Evolutionary conservation across 2,113 vertebrate species (phyloP), one percentile per base, ranked within the genome.

Genomic region (Martes martes): DNA sequence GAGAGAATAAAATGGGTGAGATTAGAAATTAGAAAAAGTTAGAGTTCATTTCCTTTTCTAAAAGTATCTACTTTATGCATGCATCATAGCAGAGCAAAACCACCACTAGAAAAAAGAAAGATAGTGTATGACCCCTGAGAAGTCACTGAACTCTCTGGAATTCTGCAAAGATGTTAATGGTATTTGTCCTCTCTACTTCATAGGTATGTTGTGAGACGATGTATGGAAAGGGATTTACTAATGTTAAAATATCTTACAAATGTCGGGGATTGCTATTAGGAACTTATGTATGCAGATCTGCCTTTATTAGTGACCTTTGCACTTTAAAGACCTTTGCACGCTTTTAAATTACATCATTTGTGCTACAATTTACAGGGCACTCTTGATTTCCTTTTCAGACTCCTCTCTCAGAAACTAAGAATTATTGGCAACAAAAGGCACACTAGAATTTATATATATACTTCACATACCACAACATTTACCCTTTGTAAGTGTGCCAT

Each of bases 1-100:
- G 69, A 87, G 23, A 80, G 93, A 86, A 86, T 89, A 24, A 95
- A 92, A 90, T 91, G 31, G 93, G 91, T 71, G 26, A 78, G 67
- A 78, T 86, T 45, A 94, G 57, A 93, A 96, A 78, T 61, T 45
- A 45, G 59, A 61, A 45, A n/a, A 97, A 73, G 59, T 61, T 61
- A 82, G 39, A 89, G 52, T 89, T 98, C n/a, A 79, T 82, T 92
- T 97, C 86, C 59, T 92, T 86, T 89, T 96, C 86, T 23, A 24
- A 88, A 97, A 95, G 26, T n/a, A 14, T 76, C 26, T 82, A 50
- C 11, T 91, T 93, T 78, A 82, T 79, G 24, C 36, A 91, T 65
- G 23, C 57, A 94, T 73, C 16, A 59, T 71, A 50, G 15, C 42
- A 71, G 79, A 85, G 26, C 71, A 86, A 91, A 92, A 59, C n/a